Evolutionary conservation across 1,140 invertebrate genomes (phyloP), one percentile per base, ranked within the genome.

Genomic region (Hylaeus anthracinus): DNA sequence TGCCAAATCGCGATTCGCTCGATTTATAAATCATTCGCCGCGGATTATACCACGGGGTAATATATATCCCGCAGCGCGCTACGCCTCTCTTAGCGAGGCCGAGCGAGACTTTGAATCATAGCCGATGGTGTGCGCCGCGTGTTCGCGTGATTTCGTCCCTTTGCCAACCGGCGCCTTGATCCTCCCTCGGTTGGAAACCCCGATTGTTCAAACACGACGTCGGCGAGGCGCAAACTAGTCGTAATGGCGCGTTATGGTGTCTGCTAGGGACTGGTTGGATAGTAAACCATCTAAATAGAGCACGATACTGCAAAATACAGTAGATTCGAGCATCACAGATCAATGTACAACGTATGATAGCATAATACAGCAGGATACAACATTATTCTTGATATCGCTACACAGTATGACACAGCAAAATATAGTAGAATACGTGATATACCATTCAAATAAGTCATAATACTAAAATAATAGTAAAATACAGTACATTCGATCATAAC

Each of bases 1-100:
- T 79, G 61, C 71, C 77, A 66, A 79, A 79, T 79, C 77, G 53
- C 66, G 77, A 79, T 79, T 79, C 77, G 73, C 77, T 66, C 51
- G 61, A 73, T 66, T 79, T 79, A 79, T 79, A 79, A 79, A 79
- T 79, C 77, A 79, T 79, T 39, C 71, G 61, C 71, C 26, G 15
- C 61, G 77, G 77, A 79, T 73, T 79, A 72, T 73, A 58, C 77
- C 77, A 48, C 56, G 60, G 5, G 77, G 70, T 79, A 73, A 79
- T 73, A 61, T 45, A 73, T 66, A 73, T 73, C 77, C 77, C 51
- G 61, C 70, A 41, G 71, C 71, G 61, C 2, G 43, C 60, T 72
- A 73, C 70, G 60, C 66, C 37, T 48, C 67, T 39, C 74, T 12
- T 41, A 53, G 1, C 37, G 12, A 3, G 37, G n/a, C 58, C 60